phyloP scores from a whole-genome alignment of 2,888 invertebrate genomes.

The Lithophane leautieri region DNA sequence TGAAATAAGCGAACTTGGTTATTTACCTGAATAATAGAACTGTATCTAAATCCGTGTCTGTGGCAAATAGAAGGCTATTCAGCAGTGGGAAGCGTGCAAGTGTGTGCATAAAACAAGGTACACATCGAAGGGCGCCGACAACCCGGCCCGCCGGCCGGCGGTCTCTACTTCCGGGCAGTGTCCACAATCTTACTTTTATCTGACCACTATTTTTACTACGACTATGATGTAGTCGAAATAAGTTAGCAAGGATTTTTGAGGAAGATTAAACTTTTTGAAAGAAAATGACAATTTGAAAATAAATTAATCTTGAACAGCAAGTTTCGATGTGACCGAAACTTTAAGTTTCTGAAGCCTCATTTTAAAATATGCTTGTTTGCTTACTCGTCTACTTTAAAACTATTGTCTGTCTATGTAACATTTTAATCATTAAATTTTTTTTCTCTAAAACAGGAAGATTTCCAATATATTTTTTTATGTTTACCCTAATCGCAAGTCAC shows the following conservation, averaged over 20 bases:
- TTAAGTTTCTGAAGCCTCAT: not conserved
- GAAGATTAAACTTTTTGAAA: not conserved
- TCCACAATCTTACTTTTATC: slow-evolving; percentile 60
- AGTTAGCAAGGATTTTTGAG: no score
- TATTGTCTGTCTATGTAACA: not conserved
- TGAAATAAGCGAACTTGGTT: not conserved
- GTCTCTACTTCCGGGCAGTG: slow-evolving; percentile 65
- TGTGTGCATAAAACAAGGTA: slow-evolving; percentile 62
- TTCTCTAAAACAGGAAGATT: not conserved
- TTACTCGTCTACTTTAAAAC: not conserved
- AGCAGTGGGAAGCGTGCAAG: slow-evolving; percentile 47
- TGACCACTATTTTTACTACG: slow-evolving; percentile 59
- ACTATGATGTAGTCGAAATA: slow-evolving; percentile 27
- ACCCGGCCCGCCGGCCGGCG: no score
- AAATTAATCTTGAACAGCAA: not conserved
- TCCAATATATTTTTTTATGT: slow-evolving; percentile 13
- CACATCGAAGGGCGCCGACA: slow-evolving; percentile 43
- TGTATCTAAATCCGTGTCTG: slow-evolving; percentile 39
- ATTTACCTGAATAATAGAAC: not conserved
- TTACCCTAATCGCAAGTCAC: slow-evolving; percentile 67
- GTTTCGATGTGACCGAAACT: not conserved
- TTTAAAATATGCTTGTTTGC: not conserved
- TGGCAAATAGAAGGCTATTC: slow-evolving; percentile 11
- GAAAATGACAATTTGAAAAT: not conserved
- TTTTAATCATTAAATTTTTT: not conserved